Evolutionary conservation across 2,888 invertebrate species (phyloP).

Genomic region (Pammene fasciana): DNA sequence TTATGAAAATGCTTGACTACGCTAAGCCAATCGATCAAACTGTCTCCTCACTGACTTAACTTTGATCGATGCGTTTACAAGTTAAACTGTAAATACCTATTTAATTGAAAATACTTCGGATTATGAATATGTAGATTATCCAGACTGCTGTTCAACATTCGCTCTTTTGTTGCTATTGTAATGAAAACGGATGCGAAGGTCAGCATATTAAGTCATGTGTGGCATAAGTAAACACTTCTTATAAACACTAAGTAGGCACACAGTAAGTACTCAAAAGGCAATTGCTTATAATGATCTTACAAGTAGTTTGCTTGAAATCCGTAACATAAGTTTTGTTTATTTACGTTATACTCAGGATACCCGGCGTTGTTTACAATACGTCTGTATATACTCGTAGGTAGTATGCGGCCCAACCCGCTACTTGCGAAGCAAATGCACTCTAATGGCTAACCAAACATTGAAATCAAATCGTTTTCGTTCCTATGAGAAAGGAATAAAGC

Average conservation of each 20-base stretch:
- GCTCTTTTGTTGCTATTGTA: conserved; percentile 15
- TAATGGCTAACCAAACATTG: conserved; percentile 10
- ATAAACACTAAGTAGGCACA: background rate
- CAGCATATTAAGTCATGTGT: conserved; percentile 16
- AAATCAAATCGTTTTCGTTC: background rate
- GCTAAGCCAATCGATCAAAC: background rate
- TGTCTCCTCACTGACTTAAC: conserved; percentile 2
- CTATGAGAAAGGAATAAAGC: background rate
- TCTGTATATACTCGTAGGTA: conserved; percentile 14
- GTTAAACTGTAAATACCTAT: background rate
- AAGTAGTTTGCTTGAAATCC: conserved; percentile 9
- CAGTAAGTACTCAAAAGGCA: background rate
- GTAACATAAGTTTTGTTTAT: conserved; percentile 32
- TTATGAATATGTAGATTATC: conserved; percentile 3
- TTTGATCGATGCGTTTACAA: conserved; percentile 1
- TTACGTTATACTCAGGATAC: conserved; percentile 25
- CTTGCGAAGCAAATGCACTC: conserved; percentile 18
- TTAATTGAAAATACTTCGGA: conserved; percentile 2
- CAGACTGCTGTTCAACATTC: conserved; percentile 11
- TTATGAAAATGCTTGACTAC: conserved; percentile 13
- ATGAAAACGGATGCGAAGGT: conserved; percentile 11
- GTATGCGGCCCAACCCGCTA: conserved; percentile 11
- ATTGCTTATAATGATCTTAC: conserved; percentile 28
- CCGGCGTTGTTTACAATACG: conserved; percentile 27
- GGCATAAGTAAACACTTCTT: conserved; percentile 12